phyloP scores from a whole-genome alignment of 2,797 vertebrate species.

The Peromyscus melanophrys region DNA sequence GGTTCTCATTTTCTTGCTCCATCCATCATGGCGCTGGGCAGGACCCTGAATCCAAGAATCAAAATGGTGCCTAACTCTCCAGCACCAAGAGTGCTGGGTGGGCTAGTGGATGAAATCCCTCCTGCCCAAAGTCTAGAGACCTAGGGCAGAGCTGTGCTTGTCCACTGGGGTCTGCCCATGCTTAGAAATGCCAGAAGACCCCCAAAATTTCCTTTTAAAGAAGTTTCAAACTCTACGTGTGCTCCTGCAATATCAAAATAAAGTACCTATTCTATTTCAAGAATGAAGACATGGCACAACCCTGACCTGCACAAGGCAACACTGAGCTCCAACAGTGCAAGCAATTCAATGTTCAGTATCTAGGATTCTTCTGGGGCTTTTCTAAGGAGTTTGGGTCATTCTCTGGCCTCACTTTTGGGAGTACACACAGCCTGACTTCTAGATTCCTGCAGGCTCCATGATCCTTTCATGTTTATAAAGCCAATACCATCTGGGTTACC shows the following conservation, averaged over 20 bases:
- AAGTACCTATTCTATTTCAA: neutral
- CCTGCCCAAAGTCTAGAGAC: neutral
- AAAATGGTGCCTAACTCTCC: neutral
- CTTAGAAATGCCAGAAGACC: too few species aligned
- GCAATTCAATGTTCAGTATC: too few species aligned
- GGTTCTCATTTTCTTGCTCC: neutral
- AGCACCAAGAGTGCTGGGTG: neutral
- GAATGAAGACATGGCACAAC: neutral
- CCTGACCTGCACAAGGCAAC: too few species aligned
- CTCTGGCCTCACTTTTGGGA: too few species aligned
- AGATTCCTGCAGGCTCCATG: too few species aligned
- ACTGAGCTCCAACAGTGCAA: too few species aligned
- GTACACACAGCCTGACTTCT: too few species aligned
- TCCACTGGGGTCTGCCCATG: neutral
- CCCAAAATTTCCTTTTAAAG: neutral
- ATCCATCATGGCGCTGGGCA: neutral
- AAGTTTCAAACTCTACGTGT: neutral
- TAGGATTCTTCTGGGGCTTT: too few species aligned
- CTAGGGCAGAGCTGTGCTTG: neutral
- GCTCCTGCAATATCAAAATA: neutral
- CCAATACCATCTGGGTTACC: too few species aligned
- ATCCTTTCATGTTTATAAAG: too few species aligned
- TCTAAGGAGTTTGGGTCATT: too few species aligned
- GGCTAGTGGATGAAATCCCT: neutral
- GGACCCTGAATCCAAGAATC: neutral